Conservation (phyloP, 2,888 invertebrate species). For the Hoplodrina ambigua region DNA sequence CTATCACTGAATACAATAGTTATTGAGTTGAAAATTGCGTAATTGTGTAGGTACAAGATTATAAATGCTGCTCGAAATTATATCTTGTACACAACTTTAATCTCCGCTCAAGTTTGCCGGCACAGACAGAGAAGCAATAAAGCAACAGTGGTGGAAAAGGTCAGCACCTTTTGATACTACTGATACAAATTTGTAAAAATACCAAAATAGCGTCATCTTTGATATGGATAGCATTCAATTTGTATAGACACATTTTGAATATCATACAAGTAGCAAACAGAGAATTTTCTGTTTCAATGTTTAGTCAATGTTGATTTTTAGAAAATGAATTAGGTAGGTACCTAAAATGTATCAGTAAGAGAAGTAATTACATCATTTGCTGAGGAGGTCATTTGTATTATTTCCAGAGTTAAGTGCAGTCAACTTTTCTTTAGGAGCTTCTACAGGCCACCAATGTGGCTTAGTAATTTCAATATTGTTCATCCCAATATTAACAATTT, state of each 20-base stretch:
- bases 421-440: constrained; percentile 91
- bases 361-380: constrained; percentile 21
- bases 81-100: no score
- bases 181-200: not conserved
- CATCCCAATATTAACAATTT: constrained; percentile 90
- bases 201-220: not conserved
- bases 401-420: constrained; percentile 66
- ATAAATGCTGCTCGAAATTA: no score
- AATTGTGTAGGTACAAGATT: no score
- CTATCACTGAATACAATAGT: no score
- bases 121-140: no score
- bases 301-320: not conserved
- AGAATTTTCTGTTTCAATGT: not conserved
- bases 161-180: no score
- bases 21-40: no score
- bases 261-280: not conserved
- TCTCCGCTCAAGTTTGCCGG: no score
- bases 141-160: no score
- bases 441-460: constrained; percentile 96
- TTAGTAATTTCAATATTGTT: constrained; percentile 89
- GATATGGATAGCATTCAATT: no score
- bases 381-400: constrained; percentile 1
- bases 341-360: constrained; percentile 28
- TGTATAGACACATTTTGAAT: no score
- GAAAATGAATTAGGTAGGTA: constrained; percentile 34